These are phyloP conservation scores for Melanchra persicariae DNA, from an alignment of 2,888 invertebrate genomes.

Conservation along the genomic window DNA sequence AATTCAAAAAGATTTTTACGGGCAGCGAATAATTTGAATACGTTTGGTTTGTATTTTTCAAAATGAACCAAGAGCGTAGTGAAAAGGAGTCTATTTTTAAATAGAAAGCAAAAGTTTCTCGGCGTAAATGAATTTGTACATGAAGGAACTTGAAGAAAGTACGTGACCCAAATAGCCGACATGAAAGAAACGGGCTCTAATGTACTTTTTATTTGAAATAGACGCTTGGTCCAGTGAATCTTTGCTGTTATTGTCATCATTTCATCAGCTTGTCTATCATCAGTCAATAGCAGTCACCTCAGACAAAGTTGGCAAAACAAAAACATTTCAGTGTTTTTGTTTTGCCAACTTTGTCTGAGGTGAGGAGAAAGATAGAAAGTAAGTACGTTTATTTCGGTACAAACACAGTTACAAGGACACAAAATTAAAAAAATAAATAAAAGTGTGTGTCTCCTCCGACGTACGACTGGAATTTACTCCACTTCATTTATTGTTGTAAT, in stretches of 20 bases:
- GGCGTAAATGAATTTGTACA: constrained; percentile 17
- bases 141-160: constrained; percentile 32
- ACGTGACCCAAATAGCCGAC: constrained; percentile 29
- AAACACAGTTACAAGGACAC: too few relatives aligned
- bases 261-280: too few relatives aligned
- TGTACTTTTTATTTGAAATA: constrained; percentile 4
- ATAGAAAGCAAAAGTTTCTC: constrained; percentile 12
- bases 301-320: too few relatives aligned
- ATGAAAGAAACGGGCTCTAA: background rate
- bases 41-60: background rate
- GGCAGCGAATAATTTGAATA: background rate
- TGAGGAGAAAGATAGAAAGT: too few relatives aligned
- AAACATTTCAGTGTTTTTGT: too few relatives aligned
- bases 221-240: background rate
- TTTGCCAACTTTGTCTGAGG: too few relatives aligned
- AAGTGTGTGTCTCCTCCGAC: too few relatives aligned
- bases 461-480: too few relatives aligned
- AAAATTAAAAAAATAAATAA: too few relatives aligned
- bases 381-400: too few relatives aligned
- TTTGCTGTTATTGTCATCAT: background rate
- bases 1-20: background rate
- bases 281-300: background rate
- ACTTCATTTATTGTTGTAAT: too few relatives aligned
- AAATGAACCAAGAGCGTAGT: background rate
- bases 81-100: constrained; percentile 6